Percentiles rank a stretch among this genome's conserved stretches.
These are phyloP conservation scores for Protophormia terraenovae DNA, from an alignment of 2,888 invertebrate genomes.

Conservation along the genomic window DNA sequence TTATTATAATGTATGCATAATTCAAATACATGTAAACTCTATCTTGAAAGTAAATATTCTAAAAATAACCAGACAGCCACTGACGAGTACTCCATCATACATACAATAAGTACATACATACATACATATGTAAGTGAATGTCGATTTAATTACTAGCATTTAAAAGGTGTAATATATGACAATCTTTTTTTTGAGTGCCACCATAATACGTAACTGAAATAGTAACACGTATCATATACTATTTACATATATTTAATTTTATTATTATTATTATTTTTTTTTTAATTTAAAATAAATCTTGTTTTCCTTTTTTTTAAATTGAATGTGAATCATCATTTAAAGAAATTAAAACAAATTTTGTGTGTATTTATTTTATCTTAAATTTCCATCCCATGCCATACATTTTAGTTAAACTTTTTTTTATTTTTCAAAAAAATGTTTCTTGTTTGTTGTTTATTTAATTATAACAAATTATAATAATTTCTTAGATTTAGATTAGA, in stretches of 20 bases:
- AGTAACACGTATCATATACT: not conserved
- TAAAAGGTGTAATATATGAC: not conserved
- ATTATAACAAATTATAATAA: conserved; percentile 59
- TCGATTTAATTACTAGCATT: not conserved
- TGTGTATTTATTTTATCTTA: conserved; percentile 3
- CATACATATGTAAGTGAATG: too few species aligned
- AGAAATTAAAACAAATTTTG: not conserved
- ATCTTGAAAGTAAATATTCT: not conserved
- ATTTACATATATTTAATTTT: too few species aligned
- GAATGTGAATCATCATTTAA: not conserved
- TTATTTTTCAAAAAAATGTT: not conserved
- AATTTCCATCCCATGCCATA: not conserved
- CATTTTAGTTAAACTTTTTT: not conserved
- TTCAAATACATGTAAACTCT: not conserved
- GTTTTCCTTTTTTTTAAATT: not conserved
- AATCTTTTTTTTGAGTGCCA: not conserved
- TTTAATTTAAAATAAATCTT: not conserved
- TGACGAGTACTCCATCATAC: not conserved
- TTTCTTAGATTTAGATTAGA: conserved; percentile 35
- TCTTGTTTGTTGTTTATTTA: conserved; percentile 33
- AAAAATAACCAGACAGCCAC: not conserved
- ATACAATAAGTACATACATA: too few species aligned
- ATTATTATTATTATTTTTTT: too few species aligned
- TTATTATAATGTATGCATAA: not conserved
- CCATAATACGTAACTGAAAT: not conserved